Percentiles rank a stretch among this genome's conserved stretches.
Evolutionary conservation across 1,140 invertebrate genomes (phyloP).

Genomic region (Lerema accius): DNA sequence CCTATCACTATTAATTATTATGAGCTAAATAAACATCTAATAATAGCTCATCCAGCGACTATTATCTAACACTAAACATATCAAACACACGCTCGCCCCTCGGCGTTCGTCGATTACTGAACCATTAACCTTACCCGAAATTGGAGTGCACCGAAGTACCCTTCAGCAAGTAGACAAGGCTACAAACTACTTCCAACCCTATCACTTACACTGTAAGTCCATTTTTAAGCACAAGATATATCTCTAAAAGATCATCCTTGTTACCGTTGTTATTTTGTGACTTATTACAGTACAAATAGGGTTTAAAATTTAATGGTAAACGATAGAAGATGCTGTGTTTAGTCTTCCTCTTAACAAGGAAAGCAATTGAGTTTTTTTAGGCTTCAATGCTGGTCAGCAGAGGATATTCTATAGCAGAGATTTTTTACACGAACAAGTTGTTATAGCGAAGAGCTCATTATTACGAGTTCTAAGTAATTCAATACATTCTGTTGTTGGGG

Average conservation of each 20-base stretch:
- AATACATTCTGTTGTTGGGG: slow-evolving; percentile 29
- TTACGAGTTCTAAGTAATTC: slow-evolving; percentile 32
- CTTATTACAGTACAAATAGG: slow-evolving; percentile 10
- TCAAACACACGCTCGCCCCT: slow-evolving; percentile 61
- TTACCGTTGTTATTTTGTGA: slow-evolving; percentile 35
- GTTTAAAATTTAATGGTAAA: slow-evolving; percentile 30
- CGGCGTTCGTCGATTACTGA: slow-evolving; percentile 63
- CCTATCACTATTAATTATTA: too few species aligned
- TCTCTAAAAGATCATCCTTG: slow-evolving; percentile 28
- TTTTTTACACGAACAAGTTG: slow-evolving; percentile 31
- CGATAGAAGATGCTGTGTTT: slow-evolving; percentile 37
- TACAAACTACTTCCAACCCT: slow-evolving; percentile 43
- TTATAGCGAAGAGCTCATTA: slow-evolving; percentile 33
- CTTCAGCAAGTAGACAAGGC: slow-evolving; percentile 48
- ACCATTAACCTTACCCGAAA: slow-evolving; percentile 67
- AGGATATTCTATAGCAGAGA: slow-evolving; percentile 21
- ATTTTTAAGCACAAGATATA: slow-evolving; percentile 30
- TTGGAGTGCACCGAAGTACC: slow-evolving; percentile 49
- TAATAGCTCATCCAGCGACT: not conserved
- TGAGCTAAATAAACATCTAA: not conserved
- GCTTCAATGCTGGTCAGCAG: slow-evolving; percentile 49
- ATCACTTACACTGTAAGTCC: slow-evolving; percentile 32
- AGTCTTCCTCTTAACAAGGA: slow-evolving; percentile 41
- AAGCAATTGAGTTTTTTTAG: slow-evolving; percentile 52
- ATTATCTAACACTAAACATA: slow-evolving; percentile 41